These are phyloP conservation scores for Steinernema carpocapsae DNA, from an alignment of 2,888 invertebrate species.

Conservation along the genomic window DNA sequence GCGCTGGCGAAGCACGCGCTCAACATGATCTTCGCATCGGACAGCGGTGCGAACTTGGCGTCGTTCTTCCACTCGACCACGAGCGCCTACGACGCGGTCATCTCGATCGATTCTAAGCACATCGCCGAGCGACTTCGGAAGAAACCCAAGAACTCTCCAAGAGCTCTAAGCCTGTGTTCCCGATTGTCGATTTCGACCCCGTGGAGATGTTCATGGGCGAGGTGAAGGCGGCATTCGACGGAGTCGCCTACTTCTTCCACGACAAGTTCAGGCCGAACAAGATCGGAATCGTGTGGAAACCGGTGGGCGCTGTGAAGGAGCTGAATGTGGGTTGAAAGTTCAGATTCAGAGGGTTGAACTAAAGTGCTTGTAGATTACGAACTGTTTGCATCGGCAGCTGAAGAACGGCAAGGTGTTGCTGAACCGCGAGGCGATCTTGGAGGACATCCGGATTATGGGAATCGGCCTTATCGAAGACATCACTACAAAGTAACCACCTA, in stretches of 20 bases:
- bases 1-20: constrained; percentile 47
- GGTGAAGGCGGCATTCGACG: constrained; percentile 73
- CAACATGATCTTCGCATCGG: constrained; percentile 35
- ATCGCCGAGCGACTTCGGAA: constrained; percentile 36
- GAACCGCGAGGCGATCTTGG: constrained; percentile 68
- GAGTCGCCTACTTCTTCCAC: constrained; percentile 86
- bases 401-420: neutral
- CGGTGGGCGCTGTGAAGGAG: constrained; percentile 67
- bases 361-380: neutral
- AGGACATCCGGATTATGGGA: constrained; percentile 22
- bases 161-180: constrained; percentile 72
- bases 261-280: constrained; percentile 84
- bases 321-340: constrained; percentile 8
- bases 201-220: constrained; percentile 78
- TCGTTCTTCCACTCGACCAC: neutral
- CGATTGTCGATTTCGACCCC: constrained; percentile 81
- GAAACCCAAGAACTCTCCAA: neutral
- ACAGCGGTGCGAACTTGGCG: neutral
- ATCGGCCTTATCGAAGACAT: neutral
- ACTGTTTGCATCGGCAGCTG: neutral
- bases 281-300: constrained; percentile 86
- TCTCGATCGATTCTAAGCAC: neutral
- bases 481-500: neutral
- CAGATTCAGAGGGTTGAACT: neutral
- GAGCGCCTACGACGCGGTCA: constrained; percentile 14